These are phyloP conservation scores for Neoaliturus tenellus DNA, from an alignment of 2,888 invertebrate genomes.

Conservation along the genomic window DNA sequence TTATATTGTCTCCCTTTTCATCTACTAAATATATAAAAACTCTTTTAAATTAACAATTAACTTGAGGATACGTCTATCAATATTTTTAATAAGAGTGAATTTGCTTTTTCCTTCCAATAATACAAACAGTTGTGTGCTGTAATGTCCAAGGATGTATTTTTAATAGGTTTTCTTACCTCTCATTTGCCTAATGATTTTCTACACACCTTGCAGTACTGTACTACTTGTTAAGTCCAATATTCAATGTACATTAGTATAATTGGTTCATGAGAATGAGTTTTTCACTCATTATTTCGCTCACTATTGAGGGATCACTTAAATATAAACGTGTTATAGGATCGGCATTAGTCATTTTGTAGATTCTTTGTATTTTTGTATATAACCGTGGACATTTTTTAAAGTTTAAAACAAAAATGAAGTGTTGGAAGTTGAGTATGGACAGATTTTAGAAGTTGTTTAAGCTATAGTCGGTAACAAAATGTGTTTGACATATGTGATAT, in stretches of 20 bases:
- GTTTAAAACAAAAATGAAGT: neutral
- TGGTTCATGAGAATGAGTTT: neutral
- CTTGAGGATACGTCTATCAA: no score
- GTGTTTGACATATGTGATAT: slow-evolving; percentile 15
- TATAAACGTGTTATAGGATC: slow-evolving; percentile 9
- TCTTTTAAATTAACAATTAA: no score
- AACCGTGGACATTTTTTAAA: neutral
- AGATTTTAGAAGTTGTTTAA: neutral
- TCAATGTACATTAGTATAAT: neutral
- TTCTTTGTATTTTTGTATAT: slow-evolving; percentile 28
- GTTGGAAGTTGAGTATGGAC: neutral
- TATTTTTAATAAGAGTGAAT: no score
- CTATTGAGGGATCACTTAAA: slow-evolving; percentile 14
- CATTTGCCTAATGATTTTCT: no score
- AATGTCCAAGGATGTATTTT: no score
- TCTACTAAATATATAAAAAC: no score
- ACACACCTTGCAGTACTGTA: neutral
- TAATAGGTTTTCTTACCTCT: no score
- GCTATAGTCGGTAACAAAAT: neutral
- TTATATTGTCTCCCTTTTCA: no score
- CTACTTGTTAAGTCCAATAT: neutral
- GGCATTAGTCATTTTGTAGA: slow-evolving; percentile 15
- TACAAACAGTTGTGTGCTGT: no score
- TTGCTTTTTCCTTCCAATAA: no score
- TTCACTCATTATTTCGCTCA: slow-evolving; percentile 17